Conservation (phyloP, 2,888 invertebrate genomes). For the Apotomis turbidana region DNA sequence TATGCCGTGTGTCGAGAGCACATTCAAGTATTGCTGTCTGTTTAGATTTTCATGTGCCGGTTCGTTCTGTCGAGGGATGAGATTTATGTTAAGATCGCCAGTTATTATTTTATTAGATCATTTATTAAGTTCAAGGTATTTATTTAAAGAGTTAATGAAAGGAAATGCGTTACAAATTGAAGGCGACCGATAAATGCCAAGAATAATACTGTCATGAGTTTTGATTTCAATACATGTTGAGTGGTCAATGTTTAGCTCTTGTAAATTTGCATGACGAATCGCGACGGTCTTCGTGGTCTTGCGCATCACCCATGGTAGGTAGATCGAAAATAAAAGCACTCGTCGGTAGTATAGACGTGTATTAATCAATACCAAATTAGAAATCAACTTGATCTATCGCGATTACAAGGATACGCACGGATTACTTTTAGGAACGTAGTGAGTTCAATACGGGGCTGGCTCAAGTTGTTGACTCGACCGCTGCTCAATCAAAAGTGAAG, state of each 20-base stretch:
- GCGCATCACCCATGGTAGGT: no score
- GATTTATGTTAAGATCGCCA: constrained; percentile 14
- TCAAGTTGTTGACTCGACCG: no score
- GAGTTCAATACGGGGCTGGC: no score
- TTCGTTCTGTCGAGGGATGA: background rate
- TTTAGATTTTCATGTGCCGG: background rate
- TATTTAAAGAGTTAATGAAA: constrained; percentile 23
- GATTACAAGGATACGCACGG: no score
- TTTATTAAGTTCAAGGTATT: constrained; percentile 11
- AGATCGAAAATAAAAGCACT: no score
- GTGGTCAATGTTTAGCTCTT: constrained; percentile 1
- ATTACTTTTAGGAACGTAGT: no score
- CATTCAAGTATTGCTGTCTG: constrained; percentile 33
- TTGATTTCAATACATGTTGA: constrained; percentile 7
- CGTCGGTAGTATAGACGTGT: no score
- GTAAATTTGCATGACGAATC: no score
- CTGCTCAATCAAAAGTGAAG: no score
- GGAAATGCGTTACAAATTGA: constrained; percentile 12
- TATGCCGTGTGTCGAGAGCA: constrained; percentile 21
- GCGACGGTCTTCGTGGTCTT: no score
- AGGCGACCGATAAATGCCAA: constrained; percentile 26
- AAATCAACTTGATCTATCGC: no score
- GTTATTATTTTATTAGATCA: constrained; percentile 14
- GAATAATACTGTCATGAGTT: background rate
- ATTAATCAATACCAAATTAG: no score